Conservation (phyloP, 2,113 vertebrate genomes). For the Trichomycterus rosablanca region DNA sequence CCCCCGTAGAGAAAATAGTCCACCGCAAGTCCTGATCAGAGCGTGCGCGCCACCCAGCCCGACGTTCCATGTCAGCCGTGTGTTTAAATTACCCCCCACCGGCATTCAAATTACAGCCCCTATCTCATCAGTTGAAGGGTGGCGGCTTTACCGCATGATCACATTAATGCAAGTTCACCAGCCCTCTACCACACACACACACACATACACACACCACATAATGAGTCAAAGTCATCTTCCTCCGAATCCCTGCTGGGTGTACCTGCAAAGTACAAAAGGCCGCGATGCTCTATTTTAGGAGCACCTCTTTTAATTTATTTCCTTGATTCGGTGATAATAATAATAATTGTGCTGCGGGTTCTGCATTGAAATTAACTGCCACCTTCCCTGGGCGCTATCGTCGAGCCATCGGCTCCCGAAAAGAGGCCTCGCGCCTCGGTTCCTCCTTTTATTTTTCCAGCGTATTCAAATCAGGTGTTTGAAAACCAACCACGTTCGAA, state of each 20-base stretch:
- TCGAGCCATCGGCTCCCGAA: constrained; percentile 56
- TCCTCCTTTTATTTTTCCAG: constrained; percentile 52
- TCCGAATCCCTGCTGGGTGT: constrained; percentile 59
- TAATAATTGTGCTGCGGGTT: constrained; percentile 78
- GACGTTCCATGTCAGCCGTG: constrained; percentile 65
- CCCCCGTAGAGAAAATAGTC: constrained; percentile 28
- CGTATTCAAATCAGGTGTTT: constrained; percentile 79
- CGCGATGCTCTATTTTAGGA: constrained; percentile 72
- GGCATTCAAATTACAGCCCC: constrained; percentile 68
- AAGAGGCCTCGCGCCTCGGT: constrained; percentile 48
- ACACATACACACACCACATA: constrained; percentile 46
- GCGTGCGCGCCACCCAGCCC: constrained; percentile 42
- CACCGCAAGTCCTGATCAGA: constrained; percentile 37
- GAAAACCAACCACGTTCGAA: constrained; percentile 80
- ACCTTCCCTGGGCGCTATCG: constrained; percentile 68
- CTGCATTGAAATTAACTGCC: constrained; percentile 78
- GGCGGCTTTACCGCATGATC: constrained; percentile 45
- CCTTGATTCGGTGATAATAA: constrained; percentile 78
- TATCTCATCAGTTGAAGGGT: constrained; percentile 45
- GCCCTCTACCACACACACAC: constrained; percentile 34
- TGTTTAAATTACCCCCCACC: constrained; percentile 72
- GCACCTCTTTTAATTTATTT: constrained; percentile 75
- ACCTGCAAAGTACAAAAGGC: constrained; percentile 73
- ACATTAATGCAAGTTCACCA: constrained; percentile 67
- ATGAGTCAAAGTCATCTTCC: constrained; percentile 52